Conservation (phyloP, 2,888 invertebrate genomes). For the Ectemnius continuus region DNA sequence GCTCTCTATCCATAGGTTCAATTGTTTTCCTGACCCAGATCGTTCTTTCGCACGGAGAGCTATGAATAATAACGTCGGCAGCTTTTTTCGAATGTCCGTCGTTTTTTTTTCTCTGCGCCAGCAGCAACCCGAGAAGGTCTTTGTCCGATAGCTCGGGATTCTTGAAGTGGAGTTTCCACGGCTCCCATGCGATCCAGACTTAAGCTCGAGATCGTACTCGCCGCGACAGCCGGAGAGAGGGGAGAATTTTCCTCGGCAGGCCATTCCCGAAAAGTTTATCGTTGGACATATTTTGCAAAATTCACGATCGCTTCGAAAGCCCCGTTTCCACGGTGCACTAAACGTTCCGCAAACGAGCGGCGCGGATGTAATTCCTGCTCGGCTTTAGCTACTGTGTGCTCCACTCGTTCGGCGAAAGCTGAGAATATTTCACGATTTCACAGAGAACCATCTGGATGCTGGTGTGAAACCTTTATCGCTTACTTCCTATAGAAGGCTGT, state of each 20-base stretch:
- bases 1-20: not conserved
- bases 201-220: conserved; percentile 37
- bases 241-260: conserved; percentile 36
- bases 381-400: conserved; percentile 39
- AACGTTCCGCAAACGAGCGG: conserved; percentile 55
- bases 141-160: not conserved
- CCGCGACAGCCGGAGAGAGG: conserved; percentile 33
- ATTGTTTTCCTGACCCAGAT: conserved; percentile 4
- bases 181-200: conserved; percentile 18
- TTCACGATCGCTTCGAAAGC: conserved; percentile 53
- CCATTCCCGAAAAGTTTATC: conserved; percentile 51
- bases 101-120: not conserved
- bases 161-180: not conserved
- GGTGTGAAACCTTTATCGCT: conserved; percentile 52
- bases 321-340: conserved; percentile 56
- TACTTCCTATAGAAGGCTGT: conserved; percentile 19
- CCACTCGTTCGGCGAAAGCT: conserved; percentile 43
- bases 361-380: conserved; percentile 51
- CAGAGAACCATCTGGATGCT: conserved; percentile 54
- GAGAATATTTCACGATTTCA: conserved; percentile 61
- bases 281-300: conserved; percentile 61
- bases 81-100: not conserved
- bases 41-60: not conserved
- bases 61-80: not conserved
- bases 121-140: not conserved